Conservation (phyloP, 1,140 invertebrate species). For the Pseudoatta argentina region DNA sequence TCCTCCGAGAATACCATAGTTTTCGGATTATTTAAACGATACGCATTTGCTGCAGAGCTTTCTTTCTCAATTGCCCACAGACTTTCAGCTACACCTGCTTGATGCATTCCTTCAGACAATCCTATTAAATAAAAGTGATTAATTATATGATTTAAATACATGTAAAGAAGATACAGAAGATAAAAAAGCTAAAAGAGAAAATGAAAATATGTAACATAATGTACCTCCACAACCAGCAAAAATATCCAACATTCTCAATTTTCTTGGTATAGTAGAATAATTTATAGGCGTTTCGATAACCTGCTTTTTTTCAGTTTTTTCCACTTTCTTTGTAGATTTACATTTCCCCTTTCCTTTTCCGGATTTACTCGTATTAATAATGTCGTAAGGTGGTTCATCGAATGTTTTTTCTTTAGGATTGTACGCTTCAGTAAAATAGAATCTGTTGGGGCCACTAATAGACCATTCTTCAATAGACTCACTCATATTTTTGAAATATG, state of each 20-base stretch:
- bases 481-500: slow-evolving; percentile 87
- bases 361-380: slow-evolving; percentile 87
- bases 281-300: slow-evolving; percentile 75
- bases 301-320: slow-evolving; percentile 51
- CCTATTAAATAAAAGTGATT: slow-evolving; percentile 74
- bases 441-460: slow-evolving; percentile 89
- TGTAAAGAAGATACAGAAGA: background rate
- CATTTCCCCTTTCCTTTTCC: slow-evolving; percentile 89
- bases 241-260: slow-evolving; percentile 92
- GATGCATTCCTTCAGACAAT: slow-evolving; percentile 91
- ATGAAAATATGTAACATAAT: background rate
- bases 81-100: slow-evolving; percentile 90
- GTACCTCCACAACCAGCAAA: slow-evolving; percentile 95
- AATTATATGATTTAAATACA: background rate
- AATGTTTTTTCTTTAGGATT: slow-evolving; percentile 88
- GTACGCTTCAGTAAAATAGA: slow-evolving; percentile 93
- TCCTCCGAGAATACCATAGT: slow-evolving; percentile 93
- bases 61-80: slow-evolving; percentile 95
- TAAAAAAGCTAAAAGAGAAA: background rate
- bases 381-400: slow-evolving; percentile 88
- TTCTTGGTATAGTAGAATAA: slow-evolving; percentile 82
- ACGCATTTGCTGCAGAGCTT: slow-evolving; percentile 92
- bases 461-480: slow-evolving; percentile 88
- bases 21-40: slow-evolving; percentile 91
- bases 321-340: slow-evolving; percentile 87